Evolutionary conservation across 2,797 vertebrate species (phyloP).

Genomic region (Leucoraja ocellata): DNA sequence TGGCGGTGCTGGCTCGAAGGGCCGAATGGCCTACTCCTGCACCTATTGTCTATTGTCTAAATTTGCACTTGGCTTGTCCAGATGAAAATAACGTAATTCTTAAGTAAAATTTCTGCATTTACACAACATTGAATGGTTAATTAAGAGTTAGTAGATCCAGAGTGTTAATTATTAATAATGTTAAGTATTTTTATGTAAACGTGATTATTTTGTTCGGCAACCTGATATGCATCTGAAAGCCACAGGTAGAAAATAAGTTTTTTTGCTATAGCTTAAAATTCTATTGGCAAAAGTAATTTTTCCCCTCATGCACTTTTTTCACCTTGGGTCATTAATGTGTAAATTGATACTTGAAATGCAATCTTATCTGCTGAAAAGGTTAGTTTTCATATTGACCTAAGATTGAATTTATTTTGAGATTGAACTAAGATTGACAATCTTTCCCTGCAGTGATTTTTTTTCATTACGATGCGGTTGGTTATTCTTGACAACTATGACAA

Average conservation of each 20-base stretch:
- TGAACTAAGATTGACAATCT: neutral
- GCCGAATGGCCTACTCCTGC: no score
- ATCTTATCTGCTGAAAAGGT: neutral
- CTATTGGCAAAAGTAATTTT: neutral
- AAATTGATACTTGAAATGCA: neutral
- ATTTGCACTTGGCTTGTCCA: no score
- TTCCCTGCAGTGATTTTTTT: conserved; percentile 1
- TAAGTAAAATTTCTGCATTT: neutral
- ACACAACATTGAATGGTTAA: neutral
- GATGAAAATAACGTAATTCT: neutral
- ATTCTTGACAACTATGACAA: conserved; percentile 89
- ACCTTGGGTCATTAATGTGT: neutral
- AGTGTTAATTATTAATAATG: no score
- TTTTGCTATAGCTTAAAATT: neutral
- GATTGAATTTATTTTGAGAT: neutral
- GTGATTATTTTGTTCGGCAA: neutral
- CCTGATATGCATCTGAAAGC: neutral
- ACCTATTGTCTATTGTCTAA: no score
- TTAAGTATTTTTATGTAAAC: no score
- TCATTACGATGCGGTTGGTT: conserved; percentile 62
- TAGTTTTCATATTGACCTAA: neutral
- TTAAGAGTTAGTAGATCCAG: neutral
- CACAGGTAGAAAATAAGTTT: neutral
- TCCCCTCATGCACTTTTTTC: neutral
- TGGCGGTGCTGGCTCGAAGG: no score